phyloP scores from a whole-genome alignment of 2,888 invertebrate genomes.

The Drosophila ezoana region DNA sequence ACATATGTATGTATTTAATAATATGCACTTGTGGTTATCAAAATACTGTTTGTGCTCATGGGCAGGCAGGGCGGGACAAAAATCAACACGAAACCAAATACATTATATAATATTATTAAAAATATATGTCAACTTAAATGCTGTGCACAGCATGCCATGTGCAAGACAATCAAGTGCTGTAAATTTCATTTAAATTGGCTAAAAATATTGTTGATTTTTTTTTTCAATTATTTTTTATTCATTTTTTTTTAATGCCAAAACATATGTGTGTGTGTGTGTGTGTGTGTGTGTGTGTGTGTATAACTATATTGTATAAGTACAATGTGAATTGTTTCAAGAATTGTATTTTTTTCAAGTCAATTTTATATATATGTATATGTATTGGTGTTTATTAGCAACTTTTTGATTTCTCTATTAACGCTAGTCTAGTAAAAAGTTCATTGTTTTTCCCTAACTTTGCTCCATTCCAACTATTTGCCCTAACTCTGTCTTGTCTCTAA shows the following conservation, averaged over 20 bases:
- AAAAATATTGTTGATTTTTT: constrained; percentile 38
- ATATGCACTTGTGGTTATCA: constrained; percentile 45
- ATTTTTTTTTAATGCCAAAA: neutral
- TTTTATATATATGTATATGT: constrained; percentile 20
- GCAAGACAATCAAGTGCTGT: constrained; percentile 49
- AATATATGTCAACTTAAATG: constrained; percentile 38
- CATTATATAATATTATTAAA: constrained; percentile 10
- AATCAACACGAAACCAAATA: constrained; percentile 20
- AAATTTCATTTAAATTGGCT: constrained; percentile 55
- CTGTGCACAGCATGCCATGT: constrained; percentile 25
- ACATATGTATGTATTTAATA: constrained; percentile 44
- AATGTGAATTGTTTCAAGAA: constrained; percentile 31
- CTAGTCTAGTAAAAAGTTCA: constrained; percentile 50
- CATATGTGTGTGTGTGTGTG: neutral
- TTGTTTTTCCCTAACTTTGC: constrained; percentile 51
- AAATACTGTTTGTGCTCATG: constrained; percentile 47
- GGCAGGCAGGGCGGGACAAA: constrained; percentile 24
- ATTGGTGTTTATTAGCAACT: constrained; percentile 9
- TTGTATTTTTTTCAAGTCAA: constrained; percentile 30
- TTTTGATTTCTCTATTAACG: constrained; percentile 40
- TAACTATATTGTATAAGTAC: constrained; percentile 35
- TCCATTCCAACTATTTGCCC: constrained; percentile 2
- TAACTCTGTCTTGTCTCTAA: constrained; percentile 9
- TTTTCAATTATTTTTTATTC: neutral
- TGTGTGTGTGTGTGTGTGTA: constrained; percentile 3